Conservation (phyloP, 2,888 invertebrate species). For the Drosophila maculinotata region DNA sequence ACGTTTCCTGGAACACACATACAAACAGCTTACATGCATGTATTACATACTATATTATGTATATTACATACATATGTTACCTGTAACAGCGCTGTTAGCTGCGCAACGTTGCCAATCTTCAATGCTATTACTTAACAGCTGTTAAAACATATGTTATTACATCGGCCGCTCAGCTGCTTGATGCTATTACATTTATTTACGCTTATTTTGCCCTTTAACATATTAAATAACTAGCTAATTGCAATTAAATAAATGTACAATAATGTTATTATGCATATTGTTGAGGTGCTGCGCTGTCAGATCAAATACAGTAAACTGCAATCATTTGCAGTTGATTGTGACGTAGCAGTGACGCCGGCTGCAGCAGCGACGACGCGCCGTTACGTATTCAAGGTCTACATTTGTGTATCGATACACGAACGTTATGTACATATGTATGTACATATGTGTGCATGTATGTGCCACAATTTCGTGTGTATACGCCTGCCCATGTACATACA, state of each 20-base stretch:
- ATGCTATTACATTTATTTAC: constrained; percentile 20
- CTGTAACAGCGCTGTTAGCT: constrained; percentile 23
- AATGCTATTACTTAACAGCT: constrained; percentile 49
- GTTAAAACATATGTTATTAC: constrained; percentile 60
- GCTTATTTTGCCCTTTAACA: not conserved
- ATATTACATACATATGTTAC: constrained; percentile 5
- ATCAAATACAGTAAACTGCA: constrained; percentile 20
- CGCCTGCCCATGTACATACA: constrained; percentile 31
- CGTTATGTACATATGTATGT: constrained; percentile 11
- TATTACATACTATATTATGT: not conserved
- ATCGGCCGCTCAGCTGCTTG: constrained; percentile 2
- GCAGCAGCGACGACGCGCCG: constrained; percentile 37
- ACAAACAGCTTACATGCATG: not conserved
- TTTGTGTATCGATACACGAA: constrained; percentile 72
- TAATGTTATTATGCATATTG: constrained; percentile 25
- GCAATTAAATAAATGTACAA: constrained; percentile 9
- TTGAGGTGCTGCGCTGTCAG: too few species aligned
- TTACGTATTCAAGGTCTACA: constrained; percentile 77
- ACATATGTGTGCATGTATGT: constrained; percentile 21
- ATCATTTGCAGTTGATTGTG: constrained; percentile 38
- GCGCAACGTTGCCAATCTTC: constrained; percentile 41
- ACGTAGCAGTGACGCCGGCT: constrained; percentile 49
- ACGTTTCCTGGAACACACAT: constrained; percentile 44
- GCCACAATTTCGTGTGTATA: constrained; percentile 50
- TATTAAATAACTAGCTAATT: constrained; percentile 8